Evolutionary conservation across 2,113 vertebrate species (phyloP), one percentile per base, ranked within the genome.

Genomic region (Fregata magnificens): DNA sequence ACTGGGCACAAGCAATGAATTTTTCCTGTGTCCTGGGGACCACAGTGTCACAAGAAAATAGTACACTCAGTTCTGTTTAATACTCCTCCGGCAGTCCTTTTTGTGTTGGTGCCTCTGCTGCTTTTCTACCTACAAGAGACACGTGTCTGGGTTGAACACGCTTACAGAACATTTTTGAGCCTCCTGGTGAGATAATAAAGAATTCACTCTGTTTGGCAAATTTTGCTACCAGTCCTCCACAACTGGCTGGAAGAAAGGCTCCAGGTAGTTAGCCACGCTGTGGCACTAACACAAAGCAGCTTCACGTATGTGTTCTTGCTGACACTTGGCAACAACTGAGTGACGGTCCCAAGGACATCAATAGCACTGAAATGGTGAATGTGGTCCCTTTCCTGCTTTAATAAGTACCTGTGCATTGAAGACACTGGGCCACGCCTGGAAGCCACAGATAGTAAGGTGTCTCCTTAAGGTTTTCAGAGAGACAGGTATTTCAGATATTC

Each of bases 141-240:
- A 70, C 0, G 0, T 7, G 6, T 24, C 44, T 73, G 31, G 9
- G 13, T 32, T 31, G 71, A 29, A 44, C 16, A 69, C 0, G 2
- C n/a, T 65, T 32, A 36, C 22, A 71, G 29, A 50, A 58, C 25
- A 24, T 26, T 63, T 66, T 29, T 82, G 42, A 81, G 20, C 69
- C 28, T 90, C 16, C 44, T 40, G 17, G 6, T 40, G 38, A 81
- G 49, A 29, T 19, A 71, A 77, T 13, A 56, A 47, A 62, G 21
- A 76, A 67, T 66, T 72, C 21, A 44, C 25, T 24, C 25, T 31
- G 8, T 42, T 13, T 53, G 36, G 58, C 20, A 62, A 65, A 38
- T 52, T 87, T 58, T 88, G 24, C 28, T 77, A 47, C 16, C 44
- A 59, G 25, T 45, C 32, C 53, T 72, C 44, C 52, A 67, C 6